Evolutionary conservation across 1,140 invertebrate species (phyloP).

Genomic region (Ruditapes philippinarum): DNA sequence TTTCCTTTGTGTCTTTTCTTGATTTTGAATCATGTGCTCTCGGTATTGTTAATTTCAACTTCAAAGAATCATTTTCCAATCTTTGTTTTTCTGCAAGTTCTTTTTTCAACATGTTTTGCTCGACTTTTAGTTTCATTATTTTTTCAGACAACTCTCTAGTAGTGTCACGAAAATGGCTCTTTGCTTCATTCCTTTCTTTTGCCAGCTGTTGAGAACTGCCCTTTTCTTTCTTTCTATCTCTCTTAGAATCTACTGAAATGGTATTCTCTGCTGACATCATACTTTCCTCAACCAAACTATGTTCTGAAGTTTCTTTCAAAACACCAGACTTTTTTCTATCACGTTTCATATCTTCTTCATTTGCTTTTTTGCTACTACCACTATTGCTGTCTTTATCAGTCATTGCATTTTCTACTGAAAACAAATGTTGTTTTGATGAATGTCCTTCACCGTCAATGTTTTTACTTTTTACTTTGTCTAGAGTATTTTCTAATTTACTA

Average conservation of each 20-base stretch:
- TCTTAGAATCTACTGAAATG: background rate
- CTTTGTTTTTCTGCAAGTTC: background rate
- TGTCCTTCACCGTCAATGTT: no score
- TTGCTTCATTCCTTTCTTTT: background rate
- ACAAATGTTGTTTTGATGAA: no score
- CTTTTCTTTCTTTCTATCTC: background rate
- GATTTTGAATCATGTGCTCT: background rate
- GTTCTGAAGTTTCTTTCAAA: background rate
- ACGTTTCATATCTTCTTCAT: background rate
- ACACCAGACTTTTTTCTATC: background rate
- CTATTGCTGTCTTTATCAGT: no score
- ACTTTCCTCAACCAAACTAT: background rate
- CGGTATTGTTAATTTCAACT: background rate
- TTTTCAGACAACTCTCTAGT: background rate
- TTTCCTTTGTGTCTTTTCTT: background rate
- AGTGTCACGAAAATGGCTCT: background rate
- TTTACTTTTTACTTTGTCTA: background rate
- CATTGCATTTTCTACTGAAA: no score
- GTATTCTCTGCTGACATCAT: background rate
- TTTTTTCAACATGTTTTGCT: background rate
- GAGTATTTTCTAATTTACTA: background rate
- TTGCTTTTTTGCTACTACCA: no score
- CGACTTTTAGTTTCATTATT: slow-evolving; percentile 14
- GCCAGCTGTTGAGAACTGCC: background rate
- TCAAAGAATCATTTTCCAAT: background rate